Evolutionary conservation across 2,888 invertebrate species (phyloP).

Genomic region (Falcaria lacertinaria): DNA sequence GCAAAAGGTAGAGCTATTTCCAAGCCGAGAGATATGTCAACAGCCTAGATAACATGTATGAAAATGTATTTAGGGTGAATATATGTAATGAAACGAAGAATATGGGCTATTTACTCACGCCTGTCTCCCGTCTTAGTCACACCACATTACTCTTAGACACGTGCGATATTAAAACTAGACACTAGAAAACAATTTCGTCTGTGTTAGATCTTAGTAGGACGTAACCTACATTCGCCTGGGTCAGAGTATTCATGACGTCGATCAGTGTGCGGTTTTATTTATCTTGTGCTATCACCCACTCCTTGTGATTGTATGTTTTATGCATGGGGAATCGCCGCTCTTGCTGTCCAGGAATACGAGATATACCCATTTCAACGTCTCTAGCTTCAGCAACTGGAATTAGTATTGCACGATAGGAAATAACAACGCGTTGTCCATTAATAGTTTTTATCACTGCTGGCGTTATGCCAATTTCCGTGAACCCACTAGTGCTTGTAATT

Average conservation of each 20-base stretch:
- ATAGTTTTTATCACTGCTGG: constrained; percentile 25
- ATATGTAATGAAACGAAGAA: no score
- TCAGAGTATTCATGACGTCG: not conserved
- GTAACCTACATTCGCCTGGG: not conserved
- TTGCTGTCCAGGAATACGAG: constrained; percentile 8
- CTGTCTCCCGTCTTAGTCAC: no score
- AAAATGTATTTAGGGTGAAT: no score
- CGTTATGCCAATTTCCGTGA: constrained; percentile 18
- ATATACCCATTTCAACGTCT: constrained; percentile 1
- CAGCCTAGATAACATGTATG: no score
- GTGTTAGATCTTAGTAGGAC: not conserved
- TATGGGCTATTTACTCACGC: no score
- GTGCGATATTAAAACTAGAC: not conserved
- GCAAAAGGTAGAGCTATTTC: not conserved
- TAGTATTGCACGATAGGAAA: not conserved
- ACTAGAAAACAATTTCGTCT: not conserved
- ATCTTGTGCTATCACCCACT: constrained; percentile 28
- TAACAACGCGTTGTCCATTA: constrained; percentile 1
- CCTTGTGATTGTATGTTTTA: constrained; percentile 59
- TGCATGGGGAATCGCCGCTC: constrained; percentile 40
- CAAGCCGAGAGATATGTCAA: not conserved
- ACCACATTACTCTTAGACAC: no score
- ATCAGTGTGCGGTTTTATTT: constrained; percentile 12
- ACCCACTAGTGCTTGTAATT: constrained; percentile 1
- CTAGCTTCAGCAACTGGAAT: constrained; percentile 3